Evolutionary conservation across 1,140 invertebrate species (phyloP).

Genomic region (Apocrypta bakeri): DNA sequence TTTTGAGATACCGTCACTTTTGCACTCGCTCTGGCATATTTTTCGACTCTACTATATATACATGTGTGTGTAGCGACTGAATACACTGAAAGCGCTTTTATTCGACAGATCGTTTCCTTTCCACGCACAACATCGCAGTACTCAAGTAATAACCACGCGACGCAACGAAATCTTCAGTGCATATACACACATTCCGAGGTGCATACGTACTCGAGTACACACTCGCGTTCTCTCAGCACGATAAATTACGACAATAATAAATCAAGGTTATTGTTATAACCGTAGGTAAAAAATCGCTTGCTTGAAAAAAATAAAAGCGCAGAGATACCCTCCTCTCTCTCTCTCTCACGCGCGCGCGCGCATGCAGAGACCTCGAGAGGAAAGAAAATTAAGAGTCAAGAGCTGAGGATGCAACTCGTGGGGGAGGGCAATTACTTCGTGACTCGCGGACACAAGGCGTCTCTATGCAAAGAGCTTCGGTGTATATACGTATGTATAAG

Average conservation of each 20-base stretch:
- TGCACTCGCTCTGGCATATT: too few relatives aligned
- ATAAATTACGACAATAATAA: conserved; percentile 51
- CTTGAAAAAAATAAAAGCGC: background rate
- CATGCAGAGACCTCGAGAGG: background rate
- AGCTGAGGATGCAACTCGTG: background rate
- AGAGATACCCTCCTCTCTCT: background rate
- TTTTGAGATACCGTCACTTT: too few relatives aligned
- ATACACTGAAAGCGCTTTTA: too few relatives aligned
- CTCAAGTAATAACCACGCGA: too few relatives aligned
- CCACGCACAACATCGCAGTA: too few relatives aligned
- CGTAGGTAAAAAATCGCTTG: conserved; percentile 7
- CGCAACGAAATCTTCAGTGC: too few relatives aligned
- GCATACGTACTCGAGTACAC: background rate
- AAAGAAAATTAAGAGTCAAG: conserved; percentile 38
- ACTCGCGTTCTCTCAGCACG: background rate
- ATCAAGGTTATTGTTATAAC: conserved; percentile 46
- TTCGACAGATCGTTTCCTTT: too few relatives aligned
- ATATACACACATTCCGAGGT: too few relatives aligned
- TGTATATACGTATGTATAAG: background rate
- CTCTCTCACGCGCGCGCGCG: background rate
- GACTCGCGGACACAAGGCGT: conserved; percentile 21
- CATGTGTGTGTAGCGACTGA: too few relatives aligned
- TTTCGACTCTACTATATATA: too few relatives aligned
- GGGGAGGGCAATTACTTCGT: conserved; percentile 41
- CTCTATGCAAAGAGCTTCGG: background rate